Evolutionary conservation across 1,140 invertebrate genomes (phyloP).

Genomic region (Cydia fagiglandana): DNA sequence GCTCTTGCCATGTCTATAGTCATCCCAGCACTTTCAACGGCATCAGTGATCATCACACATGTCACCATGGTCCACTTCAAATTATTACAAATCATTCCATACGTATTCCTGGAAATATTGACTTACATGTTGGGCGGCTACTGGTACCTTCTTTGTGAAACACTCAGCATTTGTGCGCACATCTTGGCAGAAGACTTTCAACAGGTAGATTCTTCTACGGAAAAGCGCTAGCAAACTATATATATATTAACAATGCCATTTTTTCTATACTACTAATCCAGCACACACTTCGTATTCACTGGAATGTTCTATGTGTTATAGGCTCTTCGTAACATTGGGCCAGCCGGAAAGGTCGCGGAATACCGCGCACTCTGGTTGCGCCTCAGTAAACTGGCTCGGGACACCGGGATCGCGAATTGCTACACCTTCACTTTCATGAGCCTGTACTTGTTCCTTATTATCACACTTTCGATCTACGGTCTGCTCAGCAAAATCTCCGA

Average conservation of each 20-base stretch:
- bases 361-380: constrained; percentile 83
- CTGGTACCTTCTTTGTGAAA: constrained; percentile 83
- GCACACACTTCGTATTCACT: neutral
- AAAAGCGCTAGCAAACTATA: neutral
- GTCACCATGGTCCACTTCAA: constrained; percentile 83
- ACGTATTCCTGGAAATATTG: constrained; percentile 82
- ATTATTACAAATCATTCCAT: constrained; percentile 81
- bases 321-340: constrained; percentile 82
- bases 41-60: constrained; percentile 82
- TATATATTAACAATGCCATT: too few species aligned
- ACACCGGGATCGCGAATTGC: constrained; percentile 82
- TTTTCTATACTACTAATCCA: neutral
- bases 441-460: constrained; percentile 84
- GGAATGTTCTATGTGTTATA: constrained; percentile 47
- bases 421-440: constrained; percentile 83
- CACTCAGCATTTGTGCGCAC: constrained; percentile 81
- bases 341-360: constrained; percentile 82
- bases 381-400: constrained; percentile 81
- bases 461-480: constrained; percentile 84
- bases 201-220: constrained; percentile 53
- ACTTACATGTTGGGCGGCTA: constrained; percentile 82
- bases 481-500: constrained; percentile 84
- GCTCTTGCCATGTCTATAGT: constrained; percentile 76
- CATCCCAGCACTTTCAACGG: constrained; percentile 80
- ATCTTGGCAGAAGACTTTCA: constrained; percentile 83